These are phyloP conservation scores for Bos taurus DNA, from an alignment of 2,113 vertebrate species.

Conservation along the genomic window DNA sequence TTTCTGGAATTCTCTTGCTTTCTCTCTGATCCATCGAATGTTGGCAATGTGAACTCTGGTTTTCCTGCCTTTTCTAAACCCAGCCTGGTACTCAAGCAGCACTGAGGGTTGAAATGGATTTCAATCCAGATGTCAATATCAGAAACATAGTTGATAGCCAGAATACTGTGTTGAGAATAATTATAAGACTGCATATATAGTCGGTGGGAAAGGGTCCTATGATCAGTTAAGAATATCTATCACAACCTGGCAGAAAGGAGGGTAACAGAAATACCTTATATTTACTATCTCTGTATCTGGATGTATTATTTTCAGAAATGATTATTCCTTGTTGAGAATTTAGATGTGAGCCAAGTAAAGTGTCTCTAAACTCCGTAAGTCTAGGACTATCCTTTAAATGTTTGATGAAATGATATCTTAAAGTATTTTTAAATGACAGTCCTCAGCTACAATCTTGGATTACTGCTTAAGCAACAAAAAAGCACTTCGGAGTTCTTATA, in stretches of 20 bases:
- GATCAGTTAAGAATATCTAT: neutral
- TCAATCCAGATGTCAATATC: neutral
- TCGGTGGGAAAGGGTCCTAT: neutral
- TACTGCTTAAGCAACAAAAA: neutral
- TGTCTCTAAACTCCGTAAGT: neutral
- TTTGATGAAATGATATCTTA: neutral
- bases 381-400: neutral
- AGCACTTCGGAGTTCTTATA: neutral
- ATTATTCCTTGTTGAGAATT: neutral
- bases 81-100: neutral
- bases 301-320: neutral
- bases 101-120: neutral
- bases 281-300: neutral
- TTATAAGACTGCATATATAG: neutral
- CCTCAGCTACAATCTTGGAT: neutral
- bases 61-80: neutral
- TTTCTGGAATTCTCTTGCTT: neutral
- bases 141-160: neutral
- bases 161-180: neutral
- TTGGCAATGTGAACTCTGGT: neutral
- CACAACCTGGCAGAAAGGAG: neutral
- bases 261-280: neutral
- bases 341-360: neutral
- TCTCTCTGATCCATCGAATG: neutral
- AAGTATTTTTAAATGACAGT: neutral